These are phyloP conservation scores for Eurystomus gularis DNA, from an alignment of 2,113 vertebrate genomes.

Conservation along the genomic window DNA sequence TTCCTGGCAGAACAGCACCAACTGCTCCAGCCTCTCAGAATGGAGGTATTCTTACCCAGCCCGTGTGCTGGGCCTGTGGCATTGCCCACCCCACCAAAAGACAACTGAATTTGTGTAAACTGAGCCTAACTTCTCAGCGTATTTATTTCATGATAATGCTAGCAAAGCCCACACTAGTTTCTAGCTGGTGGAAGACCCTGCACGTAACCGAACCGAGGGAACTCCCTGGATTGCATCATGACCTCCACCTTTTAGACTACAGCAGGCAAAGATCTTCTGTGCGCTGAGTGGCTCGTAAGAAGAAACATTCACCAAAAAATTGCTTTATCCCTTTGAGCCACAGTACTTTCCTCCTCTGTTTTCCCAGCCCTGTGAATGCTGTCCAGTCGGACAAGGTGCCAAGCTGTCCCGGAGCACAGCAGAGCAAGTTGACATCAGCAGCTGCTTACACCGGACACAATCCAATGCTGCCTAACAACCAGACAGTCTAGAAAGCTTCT, in stretches of 20 bases:
- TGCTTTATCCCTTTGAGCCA: not conserved
- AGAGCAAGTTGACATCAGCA: not conserved
- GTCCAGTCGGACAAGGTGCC: not conserved
- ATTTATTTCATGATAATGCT: not conserved
- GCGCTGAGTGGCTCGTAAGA: not conserved
- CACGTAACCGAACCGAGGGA: not conserved
- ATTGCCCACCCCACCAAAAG: accelerated
- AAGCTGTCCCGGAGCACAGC: not conserved
- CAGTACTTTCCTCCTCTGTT: not conserved
- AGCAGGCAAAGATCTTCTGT: not conserved
- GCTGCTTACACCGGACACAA: not conserved
- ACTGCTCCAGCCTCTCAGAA: not conserved
- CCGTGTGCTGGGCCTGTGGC: not conserved
- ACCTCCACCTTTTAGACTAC: not conserved
- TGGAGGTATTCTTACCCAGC: not conserved
- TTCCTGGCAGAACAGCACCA: not conserved
- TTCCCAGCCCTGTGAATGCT: not conserved
- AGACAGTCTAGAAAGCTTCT: not conserved
- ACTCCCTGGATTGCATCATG: not conserved
- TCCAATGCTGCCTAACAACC: not conserved
- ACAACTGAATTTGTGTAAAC: not conserved
- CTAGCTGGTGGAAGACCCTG: not conserved
- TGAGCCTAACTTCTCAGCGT: not conserved
- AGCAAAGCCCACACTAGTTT: not conserved
- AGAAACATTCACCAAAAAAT: not conserved